Conservation (phyloP, 1,140 invertebrate genomes). For the Camponotus pennsylvanicus region DNA sequence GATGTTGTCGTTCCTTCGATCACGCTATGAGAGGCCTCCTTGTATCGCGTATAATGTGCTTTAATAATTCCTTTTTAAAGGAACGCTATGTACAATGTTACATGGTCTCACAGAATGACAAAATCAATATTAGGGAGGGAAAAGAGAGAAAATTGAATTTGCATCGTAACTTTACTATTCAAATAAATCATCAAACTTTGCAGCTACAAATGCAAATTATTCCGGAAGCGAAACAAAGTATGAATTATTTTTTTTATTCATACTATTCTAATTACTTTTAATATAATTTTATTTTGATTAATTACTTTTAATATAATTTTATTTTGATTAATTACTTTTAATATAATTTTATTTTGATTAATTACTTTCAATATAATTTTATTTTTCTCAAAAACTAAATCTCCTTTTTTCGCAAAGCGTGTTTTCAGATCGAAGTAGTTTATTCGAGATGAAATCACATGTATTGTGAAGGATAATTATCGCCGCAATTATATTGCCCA, state of each 20-base stretch:
- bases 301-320: background rate
- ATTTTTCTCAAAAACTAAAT: background rate
- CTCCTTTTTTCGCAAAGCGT: background rate
- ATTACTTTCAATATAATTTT: background rate
- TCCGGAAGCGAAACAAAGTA: background rate
- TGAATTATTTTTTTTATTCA: conserved; percentile 15
- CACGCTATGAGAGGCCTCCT: conserved; percentile 1
- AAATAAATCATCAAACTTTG: too few relatives aligned
- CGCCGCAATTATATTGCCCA: conserved; percentile 18
- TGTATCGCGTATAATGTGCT: background rate
- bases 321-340: background rate
- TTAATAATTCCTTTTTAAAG: conserved; percentile 46
- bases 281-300: too few relatives aligned
- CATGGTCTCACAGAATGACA: conserved; percentile 17
- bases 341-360: too few relatives aligned
- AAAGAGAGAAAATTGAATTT: too few relatives aligned
- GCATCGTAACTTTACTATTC: too few relatives aligned
- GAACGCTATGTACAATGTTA: background rate
- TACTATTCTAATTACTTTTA: background rate
- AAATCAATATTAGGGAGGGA: background rate
- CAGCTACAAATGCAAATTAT: background rate
- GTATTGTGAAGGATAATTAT: conserved; percentile 22
- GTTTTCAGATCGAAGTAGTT: conserved; percentile 11
- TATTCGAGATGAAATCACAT: conserved; percentile 12
- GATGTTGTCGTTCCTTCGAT: conserved; percentile 26